Conservation (phyloP, 2,888 invertebrate genomes). For the Diplazon laetatorius region DNA sequence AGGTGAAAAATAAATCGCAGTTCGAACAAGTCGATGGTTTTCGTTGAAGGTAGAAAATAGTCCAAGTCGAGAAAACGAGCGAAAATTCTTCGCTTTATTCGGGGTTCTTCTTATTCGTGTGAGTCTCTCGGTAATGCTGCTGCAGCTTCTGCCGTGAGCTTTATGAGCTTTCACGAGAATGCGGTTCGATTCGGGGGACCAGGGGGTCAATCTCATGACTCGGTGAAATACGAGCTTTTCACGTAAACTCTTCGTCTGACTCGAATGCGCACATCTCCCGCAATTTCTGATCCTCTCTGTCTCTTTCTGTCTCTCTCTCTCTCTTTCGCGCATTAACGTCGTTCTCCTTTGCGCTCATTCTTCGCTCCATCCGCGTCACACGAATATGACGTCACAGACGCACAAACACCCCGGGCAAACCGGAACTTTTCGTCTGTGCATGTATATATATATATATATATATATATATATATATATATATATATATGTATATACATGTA, state of each 20-base stretch:
- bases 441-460: no score
- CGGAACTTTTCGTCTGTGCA: constrained; percentile 11
- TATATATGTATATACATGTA: no score
- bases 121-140: background rate
- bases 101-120: constrained; percentile 24
- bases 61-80: background rate
- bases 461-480: no score
- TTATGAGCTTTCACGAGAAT: constrained; percentile 31
- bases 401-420: constrained; percentile 48
- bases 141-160: no score
- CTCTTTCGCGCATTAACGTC: background rate
- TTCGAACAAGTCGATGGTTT: background rate
- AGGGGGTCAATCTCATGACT: constrained; percentile 51
- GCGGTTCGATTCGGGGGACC: constrained; percentile 45
- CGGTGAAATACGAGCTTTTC: constrained; percentile 44
- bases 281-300: no score
- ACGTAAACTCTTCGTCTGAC: constrained; percentile 2
- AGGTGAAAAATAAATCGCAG: no score
- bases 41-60: background rate
- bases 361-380: constrained; percentile 5
- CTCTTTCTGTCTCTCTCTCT: background rate
- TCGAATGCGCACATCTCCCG: constrained; percentile 12
- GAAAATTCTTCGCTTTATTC: background rate
- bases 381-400: constrained; percentile 10
- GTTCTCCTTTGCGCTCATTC: background rate